These are phyloP conservation scores for Thryonomys swinderianus DNA, from an alignment of 2,113 vertebrate genomes.

Conservation along the genomic window DNA sequence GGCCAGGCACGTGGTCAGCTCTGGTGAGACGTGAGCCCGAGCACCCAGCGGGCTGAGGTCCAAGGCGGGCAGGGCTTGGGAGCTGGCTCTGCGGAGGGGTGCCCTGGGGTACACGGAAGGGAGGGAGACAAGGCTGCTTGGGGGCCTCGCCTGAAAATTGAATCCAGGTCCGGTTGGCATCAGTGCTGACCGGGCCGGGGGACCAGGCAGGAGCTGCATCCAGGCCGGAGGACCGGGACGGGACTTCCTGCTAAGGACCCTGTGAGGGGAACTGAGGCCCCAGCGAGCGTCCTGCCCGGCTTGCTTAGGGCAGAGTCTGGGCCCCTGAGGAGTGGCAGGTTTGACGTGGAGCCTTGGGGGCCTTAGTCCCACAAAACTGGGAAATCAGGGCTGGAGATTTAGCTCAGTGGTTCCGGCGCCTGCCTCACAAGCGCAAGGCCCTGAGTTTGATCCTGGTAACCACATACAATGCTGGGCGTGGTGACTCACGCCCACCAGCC, in stretches of 20 bases:
- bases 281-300: not conserved
- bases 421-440: too few relatives aligned
- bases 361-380: not conserved
- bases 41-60: not conserved
- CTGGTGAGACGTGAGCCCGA: not conserved
- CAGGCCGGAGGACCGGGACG: not conserved
- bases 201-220: not conserved
- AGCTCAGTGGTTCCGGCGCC: too few relatives aligned
- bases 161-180: not conserved
- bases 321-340: not conserved
- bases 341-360: not conserved
- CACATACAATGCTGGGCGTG: too few relatives aligned
- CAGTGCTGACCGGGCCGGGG: not conserved
- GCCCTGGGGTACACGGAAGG: accelerated
- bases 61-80: not conserved
- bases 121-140: not conserved
- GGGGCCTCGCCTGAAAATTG: not conserved
- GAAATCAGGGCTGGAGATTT: too few relatives aligned
- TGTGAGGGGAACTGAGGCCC: not conserved
- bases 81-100: not conserved
- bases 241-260: not conserved
- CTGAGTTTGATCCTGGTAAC: too few relatives aligned
- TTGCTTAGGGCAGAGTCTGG: not conserved
- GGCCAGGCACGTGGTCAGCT: not conserved
- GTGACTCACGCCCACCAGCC: too few relatives aligned